Conservation (phyloP, 2,797 vertebrate species). For the Typhlichthys eigenmanni region DNA sequence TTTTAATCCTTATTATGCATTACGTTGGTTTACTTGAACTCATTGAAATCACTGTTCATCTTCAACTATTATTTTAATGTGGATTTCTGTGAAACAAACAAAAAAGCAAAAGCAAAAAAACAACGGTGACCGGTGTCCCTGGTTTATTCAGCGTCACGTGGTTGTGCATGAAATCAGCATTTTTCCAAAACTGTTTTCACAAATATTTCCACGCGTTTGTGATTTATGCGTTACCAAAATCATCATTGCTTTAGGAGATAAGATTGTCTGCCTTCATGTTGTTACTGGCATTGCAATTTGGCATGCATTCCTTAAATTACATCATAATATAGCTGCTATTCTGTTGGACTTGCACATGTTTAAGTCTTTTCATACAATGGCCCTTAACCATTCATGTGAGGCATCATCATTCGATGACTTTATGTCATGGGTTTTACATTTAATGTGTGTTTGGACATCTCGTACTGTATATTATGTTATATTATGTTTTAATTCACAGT, state of each 20-base stretch:
- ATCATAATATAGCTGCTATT: constrained; percentile 40
- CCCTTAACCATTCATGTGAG: too few species aligned
- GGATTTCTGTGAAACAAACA: constrained; percentile 42
- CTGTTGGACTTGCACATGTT: constrained; percentile 56
- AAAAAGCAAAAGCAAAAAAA: constrained; percentile 30
- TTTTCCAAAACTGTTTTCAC: constrained; percentile 48
- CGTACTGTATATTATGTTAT: constrained; percentile 22
- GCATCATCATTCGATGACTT: constrained; percentile 7
- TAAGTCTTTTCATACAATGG: constrained; percentile 42
- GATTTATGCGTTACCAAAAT: constrained; percentile 45
- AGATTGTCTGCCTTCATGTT: constrained; percentile 41
- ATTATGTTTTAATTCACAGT: constrained; percentile 47
- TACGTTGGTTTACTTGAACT: constrained; percentile 44
- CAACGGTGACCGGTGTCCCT: constrained; percentile 42
- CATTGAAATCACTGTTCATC: constrained; percentile 26
- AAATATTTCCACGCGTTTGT: constrained; percentile 23
- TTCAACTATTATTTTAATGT: constrained; percentile 55
- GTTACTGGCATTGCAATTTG: constrained; percentile 54
- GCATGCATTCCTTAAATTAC: constrained; percentile 55
- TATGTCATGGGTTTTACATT: constrained; percentile 19
- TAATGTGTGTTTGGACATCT: constrained; percentile 43
- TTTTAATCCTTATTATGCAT: constrained; percentile 68
- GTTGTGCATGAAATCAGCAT: constrained; percentile 65
- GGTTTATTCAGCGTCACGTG: constrained; percentile 55
- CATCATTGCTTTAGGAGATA: constrained; percentile 43